Base-by-base conservation (phyloP, 30 jellyfish, hydroid and myxozoan species). In the Rhopilema esculentum region DNA sequence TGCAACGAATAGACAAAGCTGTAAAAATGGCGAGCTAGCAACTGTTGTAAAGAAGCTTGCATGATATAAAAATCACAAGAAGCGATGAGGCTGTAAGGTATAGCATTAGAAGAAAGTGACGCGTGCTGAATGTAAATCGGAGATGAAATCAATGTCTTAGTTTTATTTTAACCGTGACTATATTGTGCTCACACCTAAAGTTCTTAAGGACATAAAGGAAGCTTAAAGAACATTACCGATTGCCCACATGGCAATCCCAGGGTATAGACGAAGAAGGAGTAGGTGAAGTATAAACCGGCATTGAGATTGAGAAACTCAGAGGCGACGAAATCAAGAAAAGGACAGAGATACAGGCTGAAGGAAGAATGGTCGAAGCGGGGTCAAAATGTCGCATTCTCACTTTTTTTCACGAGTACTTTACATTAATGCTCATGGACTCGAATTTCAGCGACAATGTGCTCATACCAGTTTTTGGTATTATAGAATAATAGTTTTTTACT, bases 201-300 rank as follows among this genome's bases (percentile, higher is more conserved):
- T 26, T 24, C 75, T 83, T 8, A 83, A 83, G n/a, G n/a, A n/a
- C n/a, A n/a, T n/a, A n/a, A n/a, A n/a, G n/a, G n/a, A n/a, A n/a
- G n/a, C n/a, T n/a, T n/a, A n/a, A n/a, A n/a, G n/a, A 69, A 83
- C 92, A 49, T 83, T 68, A 16, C 82, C 75, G 8, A 68, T 83
- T 53, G 92, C 92, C 1, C 69, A 49, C 33, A 69, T 83, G 92
- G 50, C 69, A 85, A 85, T 85, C 8, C 72, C 75, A 9, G 92
- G 92, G 30, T 72, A 69, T 28, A n/a, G n/a, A n/a, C n/a, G n/a
- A n/a, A n/a, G n/a, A 67, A 51, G 77, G 72, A 49, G 0, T 18
- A 48, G 32, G 19, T 49, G 16, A 73, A 83, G 30, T 84, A 83
- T 66, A 74, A 70, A 66, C 27, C n/a, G n/a, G 62, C 9, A 31